Conservation (phyloP, 2,113 vertebrate genomes). For the Echinops telfairi region DNA sequence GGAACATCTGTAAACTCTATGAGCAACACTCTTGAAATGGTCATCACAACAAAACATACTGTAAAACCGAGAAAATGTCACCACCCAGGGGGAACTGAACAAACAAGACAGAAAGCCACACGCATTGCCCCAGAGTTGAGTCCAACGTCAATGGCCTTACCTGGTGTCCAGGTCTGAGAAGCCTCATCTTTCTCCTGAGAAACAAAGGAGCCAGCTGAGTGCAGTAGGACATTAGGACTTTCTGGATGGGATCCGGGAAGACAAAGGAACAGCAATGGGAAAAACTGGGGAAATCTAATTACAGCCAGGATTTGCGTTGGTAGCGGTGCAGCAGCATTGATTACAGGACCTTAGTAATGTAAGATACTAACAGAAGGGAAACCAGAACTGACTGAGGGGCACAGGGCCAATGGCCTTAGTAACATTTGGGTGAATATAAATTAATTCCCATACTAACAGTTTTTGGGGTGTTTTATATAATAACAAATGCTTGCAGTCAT, state of each 20-base stretch:
- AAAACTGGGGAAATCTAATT: background rate
- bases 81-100: background rate
- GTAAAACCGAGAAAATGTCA: background rate
- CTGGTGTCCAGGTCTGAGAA: no score
- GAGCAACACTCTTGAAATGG: background rate
- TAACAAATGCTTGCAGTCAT: background rate
- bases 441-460: no score
- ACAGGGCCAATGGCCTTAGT: no score
- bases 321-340: accelerated
- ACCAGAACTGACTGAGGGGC: background rate
- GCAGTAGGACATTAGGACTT: background rate
- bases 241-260: background rate
- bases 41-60: background rate
- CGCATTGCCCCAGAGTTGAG: no score
- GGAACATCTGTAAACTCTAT: background rate
- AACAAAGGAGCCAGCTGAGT: background rate
- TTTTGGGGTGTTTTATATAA: no score
- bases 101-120: no score
- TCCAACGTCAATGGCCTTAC: no score
- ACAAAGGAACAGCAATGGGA: background rate
- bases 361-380: background rate
- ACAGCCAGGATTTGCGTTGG: background rate
- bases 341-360: background rate
- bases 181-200: no score
- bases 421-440: no score